Conservation (phyloP, 2,797 vertebrate genomes). For the Aplochiton taeniatus region DNA sequence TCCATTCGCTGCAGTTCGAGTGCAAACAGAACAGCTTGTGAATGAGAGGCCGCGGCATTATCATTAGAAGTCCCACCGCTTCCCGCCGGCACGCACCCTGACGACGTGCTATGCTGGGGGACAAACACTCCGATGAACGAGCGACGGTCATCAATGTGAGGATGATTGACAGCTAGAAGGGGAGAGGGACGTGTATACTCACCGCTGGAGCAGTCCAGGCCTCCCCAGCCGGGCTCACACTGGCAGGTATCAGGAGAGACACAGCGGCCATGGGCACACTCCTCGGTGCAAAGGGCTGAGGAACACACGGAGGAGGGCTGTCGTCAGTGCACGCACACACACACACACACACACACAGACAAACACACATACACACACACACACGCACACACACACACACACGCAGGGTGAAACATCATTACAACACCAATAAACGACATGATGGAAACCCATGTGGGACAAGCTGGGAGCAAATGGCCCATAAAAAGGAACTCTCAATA, state of each 20-base stretch:
- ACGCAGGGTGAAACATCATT: constrained; percentile 26
- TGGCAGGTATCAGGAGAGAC: constrained; percentile 98
- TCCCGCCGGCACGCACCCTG: too few relatives aligned
- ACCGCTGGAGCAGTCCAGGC: constrained; percentile 98
- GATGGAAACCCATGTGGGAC: constrained; percentile 55
- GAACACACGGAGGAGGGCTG: constrained; percentile 51
- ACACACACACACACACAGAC: neutral
- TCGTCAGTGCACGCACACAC: constrained; percentile 1
- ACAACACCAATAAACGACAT: constrained; percentile 50
- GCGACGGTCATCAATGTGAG: constrained; percentile 59
- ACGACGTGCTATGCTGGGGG: neutral
- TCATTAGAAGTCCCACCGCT: too few relatives aligned
- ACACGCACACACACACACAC: constrained; percentile 9
- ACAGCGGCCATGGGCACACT: constrained; percentile 94
- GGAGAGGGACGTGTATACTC: constrained; percentile 71
- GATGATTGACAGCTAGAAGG: constrained; percentile 58
- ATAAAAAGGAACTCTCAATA: constrained; percentile 57
- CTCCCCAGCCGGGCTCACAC: constrained; percentile 98
- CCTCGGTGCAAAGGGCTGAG: constrained; percentile 89
- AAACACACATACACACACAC: neutral
- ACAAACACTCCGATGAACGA: constrained; percentile 36
- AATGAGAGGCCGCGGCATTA: too few relatives aligned
- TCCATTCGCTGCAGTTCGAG: constrained; percentile 71
- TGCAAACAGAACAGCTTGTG: constrained; percentile 34
- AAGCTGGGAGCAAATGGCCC: constrained; percentile 52